phyloP scores from a whole-genome alignment of 2,888 invertebrate genomes.

The Cryptophagus acutangulus region DNA sequence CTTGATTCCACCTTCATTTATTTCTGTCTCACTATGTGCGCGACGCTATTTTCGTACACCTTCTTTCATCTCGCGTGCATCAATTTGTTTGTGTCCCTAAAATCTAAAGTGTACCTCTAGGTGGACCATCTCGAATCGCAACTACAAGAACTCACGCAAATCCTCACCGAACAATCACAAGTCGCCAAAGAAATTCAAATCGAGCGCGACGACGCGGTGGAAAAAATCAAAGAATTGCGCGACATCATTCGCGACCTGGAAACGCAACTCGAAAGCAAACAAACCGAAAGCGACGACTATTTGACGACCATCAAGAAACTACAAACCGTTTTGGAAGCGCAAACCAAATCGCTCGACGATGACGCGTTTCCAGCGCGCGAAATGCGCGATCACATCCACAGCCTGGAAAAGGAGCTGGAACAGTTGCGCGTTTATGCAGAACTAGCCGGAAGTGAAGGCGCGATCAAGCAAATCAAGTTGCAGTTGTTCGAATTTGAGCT shows the following conservation, averaged over 20 bases:
- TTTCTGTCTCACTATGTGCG: neutral
- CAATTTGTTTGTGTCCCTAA: slow-evolving; percentile 1
- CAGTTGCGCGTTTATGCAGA: slow-evolving; percentile 39
- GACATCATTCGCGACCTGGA: slow-evolving; percentile 77
- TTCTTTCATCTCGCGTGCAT: neutral
- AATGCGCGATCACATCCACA: slow-evolving; percentile 48
- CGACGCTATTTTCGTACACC: neutral
- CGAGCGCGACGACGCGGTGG: slow-evolving; percentile 69
- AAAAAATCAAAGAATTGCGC: slow-evolving; percentile 67
- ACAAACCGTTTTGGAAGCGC: slow-evolving; percentile 52
- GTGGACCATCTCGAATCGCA: slow-evolving; percentile 75
- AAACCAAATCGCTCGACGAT: slow-evolving; percentile 52
- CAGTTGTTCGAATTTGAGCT: slow-evolving; percentile 62
- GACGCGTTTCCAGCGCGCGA: slow-evolving; percentile 45
- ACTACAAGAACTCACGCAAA: slow-evolving; percentile 62
- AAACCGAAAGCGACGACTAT: slow-evolving; percentile 56
- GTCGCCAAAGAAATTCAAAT: slow-evolving; percentile 63
- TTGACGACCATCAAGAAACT: slow-evolving; percentile 51
- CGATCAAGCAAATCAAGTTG: slow-evolving; percentile 44
- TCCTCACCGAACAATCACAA: slow-evolving; percentile 57
- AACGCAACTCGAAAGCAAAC: slow-evolving; percentile 65
- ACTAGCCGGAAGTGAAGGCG: slow-evolving; percentile 44
- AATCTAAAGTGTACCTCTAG: too few species aligned
- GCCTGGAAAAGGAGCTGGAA: slow-evolving; percentile 47
- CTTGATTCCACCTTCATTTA: neutral